A percentile compares a stretch with the other conserved stretches of the same genome.
Evolutionary conservation across 2,113 vertebrate species (phyloP).

Genomic region (Caloenas nicobarica): DNA sequence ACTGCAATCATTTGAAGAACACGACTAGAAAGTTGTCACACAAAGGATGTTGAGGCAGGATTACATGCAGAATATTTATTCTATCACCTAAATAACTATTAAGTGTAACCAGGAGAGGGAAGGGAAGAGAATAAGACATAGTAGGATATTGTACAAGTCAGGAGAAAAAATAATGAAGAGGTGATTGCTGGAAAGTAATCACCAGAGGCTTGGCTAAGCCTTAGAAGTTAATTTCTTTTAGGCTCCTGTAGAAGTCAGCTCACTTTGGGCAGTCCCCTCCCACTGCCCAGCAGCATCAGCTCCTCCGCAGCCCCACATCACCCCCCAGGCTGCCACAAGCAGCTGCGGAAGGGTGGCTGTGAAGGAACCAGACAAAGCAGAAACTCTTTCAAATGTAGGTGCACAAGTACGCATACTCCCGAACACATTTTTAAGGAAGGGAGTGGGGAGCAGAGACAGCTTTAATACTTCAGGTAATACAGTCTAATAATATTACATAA

Average conservation of each 20-base stretch:
- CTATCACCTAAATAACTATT: not conserved
- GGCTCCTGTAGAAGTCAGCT: not conserved
- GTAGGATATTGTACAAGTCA: not conserved
- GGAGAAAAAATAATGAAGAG: not conserved
- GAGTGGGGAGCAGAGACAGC: rapidly evolving
- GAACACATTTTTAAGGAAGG: not conserved
- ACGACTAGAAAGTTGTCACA: not conserved
- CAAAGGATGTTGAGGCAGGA: not conserved
- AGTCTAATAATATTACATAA: not conserved
- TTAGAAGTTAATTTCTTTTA: not conserved
- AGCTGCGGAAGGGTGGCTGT: not conserved
- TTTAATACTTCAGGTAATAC: not conserved
- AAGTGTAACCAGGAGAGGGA: not conserved
- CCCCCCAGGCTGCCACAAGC: not conserved
- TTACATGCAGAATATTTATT: not conserved
- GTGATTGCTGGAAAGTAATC: not conserved
- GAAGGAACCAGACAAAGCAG: not conserved
- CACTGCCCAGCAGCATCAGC: not conserved
- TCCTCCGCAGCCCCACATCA: not conserved
- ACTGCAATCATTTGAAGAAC: not conserved
- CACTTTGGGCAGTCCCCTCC: not conserved
- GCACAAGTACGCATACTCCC: not conserved
- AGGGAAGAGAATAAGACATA: not conserved
- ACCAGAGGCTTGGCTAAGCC: not conserved
- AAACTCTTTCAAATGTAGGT: not conserved